These are phyloP conservation scores for Drosophila birchii DNA, from an alignment of 2,888 invertebrate species.

Conservation along the genomic window DNA sequence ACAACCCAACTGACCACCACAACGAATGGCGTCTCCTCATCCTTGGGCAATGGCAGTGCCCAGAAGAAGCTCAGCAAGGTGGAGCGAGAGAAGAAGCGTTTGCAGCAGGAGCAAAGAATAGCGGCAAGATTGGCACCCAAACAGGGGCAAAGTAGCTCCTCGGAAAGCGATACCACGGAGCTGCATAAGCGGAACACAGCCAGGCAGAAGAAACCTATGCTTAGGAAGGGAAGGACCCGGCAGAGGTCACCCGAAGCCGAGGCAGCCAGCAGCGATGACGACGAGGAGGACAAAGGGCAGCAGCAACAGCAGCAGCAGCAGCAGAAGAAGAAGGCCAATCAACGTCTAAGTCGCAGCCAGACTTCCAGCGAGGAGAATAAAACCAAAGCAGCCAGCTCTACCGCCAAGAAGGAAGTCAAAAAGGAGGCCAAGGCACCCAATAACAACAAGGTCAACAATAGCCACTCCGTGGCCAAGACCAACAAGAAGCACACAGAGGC, in stretches of 20 bases:
- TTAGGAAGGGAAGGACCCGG: constrained; percentile 66
- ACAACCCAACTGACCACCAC: constrained; percentile 65
- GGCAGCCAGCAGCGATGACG: constrained; percentile 14
- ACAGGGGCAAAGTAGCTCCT: constrained; percentile 84
- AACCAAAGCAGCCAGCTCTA: background rate
- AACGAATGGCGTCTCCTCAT: constrained; percentile 50
- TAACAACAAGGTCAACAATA: constrained; percentile 16
- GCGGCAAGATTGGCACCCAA: constrained; percentile 78
- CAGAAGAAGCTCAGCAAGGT: constrained; percentile 80
- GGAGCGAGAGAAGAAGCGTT: constrained; percentile 83
- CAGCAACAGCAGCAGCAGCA: constrained; percentile 48
- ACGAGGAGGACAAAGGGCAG: constrained; percentile 23
- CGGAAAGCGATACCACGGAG: constrained; percentile 85
- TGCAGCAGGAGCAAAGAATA: constrained; percentile 80
- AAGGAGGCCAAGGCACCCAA: constrained; percentile 8
- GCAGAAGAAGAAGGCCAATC: constrained; percentile 6
- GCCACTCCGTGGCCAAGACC: constrained; percentile 2
- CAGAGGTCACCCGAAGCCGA: constrained; percentile 34
- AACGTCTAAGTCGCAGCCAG: constrained; percentile 31
- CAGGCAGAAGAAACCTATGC: constrained; percentile 77
- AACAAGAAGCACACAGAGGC: constrained; percentile 8
- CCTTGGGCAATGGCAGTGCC: constrained; percentile 33
- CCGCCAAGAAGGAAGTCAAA: constrained; percentile 15
- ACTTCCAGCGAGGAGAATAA: constrained; percentile 39
- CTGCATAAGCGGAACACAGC: constrained; percentile 75